Conservation (phyloP, 64 coral and sea anemone species). For the Hydrozoanthus tunicans region DNA sequence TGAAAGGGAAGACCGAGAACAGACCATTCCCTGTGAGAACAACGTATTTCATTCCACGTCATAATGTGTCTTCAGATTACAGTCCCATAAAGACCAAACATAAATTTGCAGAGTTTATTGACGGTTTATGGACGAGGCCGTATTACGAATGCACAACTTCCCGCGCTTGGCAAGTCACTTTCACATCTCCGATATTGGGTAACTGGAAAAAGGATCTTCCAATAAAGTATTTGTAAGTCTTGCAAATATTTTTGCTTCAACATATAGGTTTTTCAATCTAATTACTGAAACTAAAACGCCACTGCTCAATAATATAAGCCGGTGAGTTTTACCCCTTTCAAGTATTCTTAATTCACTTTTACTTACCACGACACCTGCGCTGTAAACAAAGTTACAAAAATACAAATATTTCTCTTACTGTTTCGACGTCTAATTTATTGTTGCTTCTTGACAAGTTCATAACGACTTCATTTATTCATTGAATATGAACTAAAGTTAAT, state of each 20-base stretch:
- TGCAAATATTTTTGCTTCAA: background rate
- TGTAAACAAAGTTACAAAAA: background rate
- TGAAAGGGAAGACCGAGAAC: slow-evolving; percentile 52
- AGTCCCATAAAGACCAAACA: slow-evolving; percentile 57
- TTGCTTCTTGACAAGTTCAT: no score
- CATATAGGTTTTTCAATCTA: background rate
- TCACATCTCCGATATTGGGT: slow-evolving; percentile 71
- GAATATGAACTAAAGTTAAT: no score
- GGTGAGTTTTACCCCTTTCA: background rate
- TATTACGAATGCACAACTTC: slow-evolving; percentile 85
- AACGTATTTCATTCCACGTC: slow-evolving; percentile 60
- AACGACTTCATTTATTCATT: no score
- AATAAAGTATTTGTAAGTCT: slow-evolving; percentile 83
- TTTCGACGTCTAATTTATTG: background rate
- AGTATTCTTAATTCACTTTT: background rate
- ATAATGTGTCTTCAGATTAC: slow-evolving; percentile 31
- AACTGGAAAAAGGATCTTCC: slow-evolving; percentile 59
- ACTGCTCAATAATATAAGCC: background rate
- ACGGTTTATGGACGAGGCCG: slow-evolving; percentile 82
- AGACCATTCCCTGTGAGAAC: slow-evolving; percentile 70
- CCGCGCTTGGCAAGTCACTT: slow-evolving; percentile 75
- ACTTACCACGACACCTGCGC: background rate
- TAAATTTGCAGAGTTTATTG: slow-evolving; percentile 73
- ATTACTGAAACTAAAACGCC: no score
- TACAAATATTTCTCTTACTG: background rate